These are phyloP conservation scores for Lissocephala sabroskyi DNA, from an alignment of 2,888 invertebrate genomes.

Conservation along the genomic window DNA sequence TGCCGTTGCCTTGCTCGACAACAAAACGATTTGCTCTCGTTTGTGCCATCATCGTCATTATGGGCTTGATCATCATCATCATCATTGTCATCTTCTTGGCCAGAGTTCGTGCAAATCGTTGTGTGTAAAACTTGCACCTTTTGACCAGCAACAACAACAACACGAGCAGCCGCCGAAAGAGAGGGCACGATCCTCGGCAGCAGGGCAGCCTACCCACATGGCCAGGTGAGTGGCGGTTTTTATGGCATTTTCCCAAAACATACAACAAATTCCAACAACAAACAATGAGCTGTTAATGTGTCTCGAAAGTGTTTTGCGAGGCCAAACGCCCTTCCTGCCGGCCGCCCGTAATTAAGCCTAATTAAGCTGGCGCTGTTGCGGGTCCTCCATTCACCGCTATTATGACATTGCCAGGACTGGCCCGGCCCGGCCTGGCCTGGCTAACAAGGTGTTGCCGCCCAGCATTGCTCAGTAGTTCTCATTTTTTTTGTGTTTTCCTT, in stretches of 20 bases:
- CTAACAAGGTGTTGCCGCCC: no score
- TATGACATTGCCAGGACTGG: neutral
- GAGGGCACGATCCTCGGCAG: no score
- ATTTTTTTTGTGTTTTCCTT: conserved; percentile 8
- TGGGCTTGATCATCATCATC: neutral
- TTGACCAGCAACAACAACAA: conserved; percentile 28
- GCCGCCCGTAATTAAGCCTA: conserved; percentile 54
- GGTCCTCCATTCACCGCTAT: conserved; percentile 7
- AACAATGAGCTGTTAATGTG: conserved; percentile 46
- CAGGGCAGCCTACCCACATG: no score
- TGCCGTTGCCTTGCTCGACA: conserved; percentile 33
- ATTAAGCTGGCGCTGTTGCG: conserved; percentile 35
- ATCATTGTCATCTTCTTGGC: neutral
- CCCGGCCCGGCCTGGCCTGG: no score
- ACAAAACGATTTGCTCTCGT: conserved; percentile 65
- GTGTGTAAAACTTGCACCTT: conserved; percentile 65
- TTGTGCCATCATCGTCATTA: conserved; percentile 35
- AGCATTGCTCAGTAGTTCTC: no score
- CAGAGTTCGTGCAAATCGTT: conserved; percentile 56
- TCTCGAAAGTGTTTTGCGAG: conserved; percentile 46
- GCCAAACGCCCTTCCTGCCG: conserved; percentile 8
- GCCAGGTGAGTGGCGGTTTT: no score
- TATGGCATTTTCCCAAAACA: no score
- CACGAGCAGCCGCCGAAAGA: conserved; percentile 29
- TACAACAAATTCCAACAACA: no score